phyloP scores from a whole-genome alignment of 2,797 vertebrate genomes.

The Sebastes hopkinsi region DNA sequence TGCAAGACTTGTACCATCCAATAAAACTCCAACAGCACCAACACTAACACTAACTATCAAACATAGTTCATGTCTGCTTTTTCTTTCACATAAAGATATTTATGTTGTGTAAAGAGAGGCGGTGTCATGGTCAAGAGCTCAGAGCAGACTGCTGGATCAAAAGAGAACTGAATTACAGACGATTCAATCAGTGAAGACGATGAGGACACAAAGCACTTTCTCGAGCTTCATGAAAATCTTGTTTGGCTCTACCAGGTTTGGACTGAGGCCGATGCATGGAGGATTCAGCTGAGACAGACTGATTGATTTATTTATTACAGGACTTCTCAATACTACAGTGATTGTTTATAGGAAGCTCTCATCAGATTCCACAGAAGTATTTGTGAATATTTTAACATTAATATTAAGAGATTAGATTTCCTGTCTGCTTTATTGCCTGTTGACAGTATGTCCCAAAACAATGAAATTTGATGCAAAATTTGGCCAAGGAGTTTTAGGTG shows the following conservation, averaged over 20 bases:
- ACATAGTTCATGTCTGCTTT: not conserved
- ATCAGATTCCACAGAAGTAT: not conserved
- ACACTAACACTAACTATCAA: not conserved
- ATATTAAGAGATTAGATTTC: not conserved
- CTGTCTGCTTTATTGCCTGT: not conserved
- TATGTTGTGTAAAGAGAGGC: not conserved
- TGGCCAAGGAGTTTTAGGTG: not conserved
- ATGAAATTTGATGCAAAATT: not conserved
- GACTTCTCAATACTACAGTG: not conserved
- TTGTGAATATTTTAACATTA: slow-evolving; percentile 8
- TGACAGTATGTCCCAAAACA: not conserved
- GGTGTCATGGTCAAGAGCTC: not conserved
- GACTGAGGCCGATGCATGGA: not conserved
- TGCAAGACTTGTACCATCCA: not conserved
- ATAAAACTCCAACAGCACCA: not conserved
- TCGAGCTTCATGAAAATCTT: not conserved
- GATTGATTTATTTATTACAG: not conserved
- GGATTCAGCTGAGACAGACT: not conserved
- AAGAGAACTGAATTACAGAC: not conserved
- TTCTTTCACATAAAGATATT: not conserved
- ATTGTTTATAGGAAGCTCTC: not conserved
- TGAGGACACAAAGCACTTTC: not conserved
- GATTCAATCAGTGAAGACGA: not conserved
- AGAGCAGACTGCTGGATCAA: not conserved
- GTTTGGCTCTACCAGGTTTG: not conserved